phyloP scores from a whole-genome alignment of 30 jellyfish, hydroid and myxozoan species.

The Pelagia noctiluca region DNA sequence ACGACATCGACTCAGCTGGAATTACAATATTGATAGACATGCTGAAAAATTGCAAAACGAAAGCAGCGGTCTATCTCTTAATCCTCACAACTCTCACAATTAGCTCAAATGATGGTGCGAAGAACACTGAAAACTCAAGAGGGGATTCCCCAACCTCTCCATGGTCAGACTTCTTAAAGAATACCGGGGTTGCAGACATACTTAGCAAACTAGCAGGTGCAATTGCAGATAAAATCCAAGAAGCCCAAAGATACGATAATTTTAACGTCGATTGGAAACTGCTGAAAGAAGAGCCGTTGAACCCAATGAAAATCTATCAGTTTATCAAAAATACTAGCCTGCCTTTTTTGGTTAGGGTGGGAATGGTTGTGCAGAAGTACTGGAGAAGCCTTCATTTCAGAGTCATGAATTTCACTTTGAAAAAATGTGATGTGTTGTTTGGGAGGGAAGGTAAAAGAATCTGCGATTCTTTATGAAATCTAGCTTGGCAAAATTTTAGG shows the following conservation, averaged over 20 bases:
- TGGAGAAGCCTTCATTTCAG: constrained; percentile 7
- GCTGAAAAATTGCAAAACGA: no score
- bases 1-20: no score
- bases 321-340: constrained; percentile 52
- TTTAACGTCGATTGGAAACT: constrained; percentile 48
- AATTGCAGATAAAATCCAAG: not conserved
- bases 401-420: constrained; percentile 52
- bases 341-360: constrained; percentile 20
- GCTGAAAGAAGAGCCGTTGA: constrained; percentile 28
- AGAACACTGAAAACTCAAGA: no score
- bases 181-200: no score
- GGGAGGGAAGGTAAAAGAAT: constrained; percentile 50
- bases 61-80: no score
- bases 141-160: no score
- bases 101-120: no score
- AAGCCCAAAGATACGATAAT: constrained; percentile 32
- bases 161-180: no score
- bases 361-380: constrained; percentile 11
- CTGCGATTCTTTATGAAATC: not conserved
- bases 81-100: no score
- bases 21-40: no score
- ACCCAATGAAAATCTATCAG: constrained; percentile 19
- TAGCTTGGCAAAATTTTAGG: no score
- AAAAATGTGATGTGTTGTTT: constrained; percentile 49
- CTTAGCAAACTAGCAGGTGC: not conserved